Conservation (phyloP, 2,888 invertebrate genomes). For the Cheilosia urbana region DNA sequence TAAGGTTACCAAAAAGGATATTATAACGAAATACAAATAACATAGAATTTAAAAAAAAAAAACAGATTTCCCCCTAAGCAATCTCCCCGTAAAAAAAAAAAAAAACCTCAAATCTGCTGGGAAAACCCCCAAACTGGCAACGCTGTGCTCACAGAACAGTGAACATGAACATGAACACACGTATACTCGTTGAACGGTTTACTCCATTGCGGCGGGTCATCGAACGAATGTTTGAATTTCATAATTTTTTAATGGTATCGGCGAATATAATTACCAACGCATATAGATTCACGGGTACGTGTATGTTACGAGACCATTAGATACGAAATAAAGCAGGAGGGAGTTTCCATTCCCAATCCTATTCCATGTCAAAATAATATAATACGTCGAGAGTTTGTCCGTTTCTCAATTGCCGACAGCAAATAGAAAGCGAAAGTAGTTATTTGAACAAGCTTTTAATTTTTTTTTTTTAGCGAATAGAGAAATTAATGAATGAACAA, state of each 20-base stretch:
- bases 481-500: constrained; percentile 34
- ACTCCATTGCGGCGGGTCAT: constrained; percentile 15
- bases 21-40: too few relatives aligned
- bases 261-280: constrained; percentile 5
- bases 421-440: constrained; percentile 60
- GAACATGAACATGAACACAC: not conserved
- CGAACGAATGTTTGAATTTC: constrained; percentile 20
- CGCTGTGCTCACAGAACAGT: not conserved
- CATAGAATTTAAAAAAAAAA: too few relatives aligned
- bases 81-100: too few relatives aligned
- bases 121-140: too few relatives aligned
- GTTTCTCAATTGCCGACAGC: constrained; percentile 28
- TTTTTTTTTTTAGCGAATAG: constrained; percentile 11
- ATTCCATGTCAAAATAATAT: constrained; percentile 13
- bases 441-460: constrained; percentile 6
- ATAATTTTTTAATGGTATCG: not conserved
- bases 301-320: not conserved
- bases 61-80: too few relatives aligned
- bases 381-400: constrained; percentile 18
- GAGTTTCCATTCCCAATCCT: constrained; percentile 7
- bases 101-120: too few relatives aligned
- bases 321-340: not conserved
- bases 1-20: too few relatives aligned
- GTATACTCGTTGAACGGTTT: not conserved
- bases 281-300: not conserved